Conservation (phyloP, 2,888 invertebrate genomes). For the Eristalis arbustorum region DNA sequence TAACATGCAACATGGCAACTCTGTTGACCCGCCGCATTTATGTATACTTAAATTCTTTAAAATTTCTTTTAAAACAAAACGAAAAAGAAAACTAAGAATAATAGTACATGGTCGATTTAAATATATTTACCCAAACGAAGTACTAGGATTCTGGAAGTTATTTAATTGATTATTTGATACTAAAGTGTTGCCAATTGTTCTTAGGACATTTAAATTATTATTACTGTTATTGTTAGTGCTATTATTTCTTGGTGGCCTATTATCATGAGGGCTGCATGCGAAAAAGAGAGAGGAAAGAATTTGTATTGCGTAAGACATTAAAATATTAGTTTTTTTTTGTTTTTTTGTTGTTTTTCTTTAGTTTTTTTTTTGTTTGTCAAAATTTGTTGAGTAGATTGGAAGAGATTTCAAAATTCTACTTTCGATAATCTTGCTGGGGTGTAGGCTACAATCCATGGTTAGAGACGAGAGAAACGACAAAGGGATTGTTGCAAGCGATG, state of each 20-base stretch:
- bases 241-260: slow-evolving; percentile 77
- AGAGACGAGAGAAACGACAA: background rate
- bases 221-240: slow-evolving; percentile 73
- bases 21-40: slow-evolving; percentile 67
- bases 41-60: slow-evolving; percentile 4
- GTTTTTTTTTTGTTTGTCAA: background rate
- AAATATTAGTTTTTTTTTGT: slow-evolving; percentile 37
- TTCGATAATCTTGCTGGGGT: too few species aligned
- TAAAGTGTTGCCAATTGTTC: slow-evolving; percentile 80
- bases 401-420: background rate
- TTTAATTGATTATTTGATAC: slow-evolving; percentile 80
- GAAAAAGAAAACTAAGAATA: slow-evolving; percentile 17
- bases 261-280: slow-evolving; percentile 78
- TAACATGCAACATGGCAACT: slow-evolving; percentile 69
- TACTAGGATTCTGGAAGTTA: slow-evolving; percentile 79
- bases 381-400: background rate
- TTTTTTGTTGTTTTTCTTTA: background rate
- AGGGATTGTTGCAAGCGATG: too few species aligned
- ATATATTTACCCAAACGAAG: slow-evolving; percentile 78
- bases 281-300: slow-evolving; percentile 65
- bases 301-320: slow-evolving; percentile 55
- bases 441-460: background rate
- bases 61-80: background rate
- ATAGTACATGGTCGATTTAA: background rate
- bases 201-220: slow-evolving; percentile 79